Conservation (phyloP, 2,888 invertebrate species). For the Periphyllus acericola region DNA sequence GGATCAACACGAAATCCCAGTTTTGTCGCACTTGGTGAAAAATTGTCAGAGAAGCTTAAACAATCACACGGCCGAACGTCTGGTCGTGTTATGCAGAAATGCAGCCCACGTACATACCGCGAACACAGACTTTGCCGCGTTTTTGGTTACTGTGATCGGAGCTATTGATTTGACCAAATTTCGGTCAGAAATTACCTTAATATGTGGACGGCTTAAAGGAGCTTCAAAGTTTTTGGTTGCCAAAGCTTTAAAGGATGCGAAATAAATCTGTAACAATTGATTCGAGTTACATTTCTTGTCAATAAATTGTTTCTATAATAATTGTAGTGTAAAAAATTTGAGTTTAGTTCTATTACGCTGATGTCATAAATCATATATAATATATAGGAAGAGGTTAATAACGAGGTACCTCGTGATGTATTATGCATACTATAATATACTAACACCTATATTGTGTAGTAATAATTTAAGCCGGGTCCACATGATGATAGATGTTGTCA, state of each 20-base stretch:
- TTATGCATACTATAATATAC: no score
- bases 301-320: no score
- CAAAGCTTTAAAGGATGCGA: slow-evolving; percentile 46
- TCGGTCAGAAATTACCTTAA: background rate
- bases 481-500: no score
- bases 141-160: slow-evolving; percentile 26
- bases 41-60: slow-evolving; percentile 9
- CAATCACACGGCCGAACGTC: background rate
- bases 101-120: slow-evolving; percentile 6
- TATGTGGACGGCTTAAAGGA: slow-evolving; percentile 31
- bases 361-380: no score
- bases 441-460: no score
- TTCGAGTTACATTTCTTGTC: no score
- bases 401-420: no score
- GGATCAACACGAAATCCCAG: slow-evolving; percentile 2
- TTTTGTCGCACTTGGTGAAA: slow-evolving; percentile 43
- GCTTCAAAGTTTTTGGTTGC: slow-evolving; percentile 37
- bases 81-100: slow-evolving; percentile 34
- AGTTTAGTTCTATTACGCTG: no score
- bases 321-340: no score
- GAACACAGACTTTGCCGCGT: slow-evolving; percentile 34
- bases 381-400: no score
- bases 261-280: slow-evolving; percentile 5
- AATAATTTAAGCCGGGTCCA: no score
- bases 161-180: slow-evolving; percentile 26